These are phyloP conservation scores for Steromphala cineraria DNA, from an alignment of 2,888 invertebrate genomes.

Conservation along the genomic window DNA sequence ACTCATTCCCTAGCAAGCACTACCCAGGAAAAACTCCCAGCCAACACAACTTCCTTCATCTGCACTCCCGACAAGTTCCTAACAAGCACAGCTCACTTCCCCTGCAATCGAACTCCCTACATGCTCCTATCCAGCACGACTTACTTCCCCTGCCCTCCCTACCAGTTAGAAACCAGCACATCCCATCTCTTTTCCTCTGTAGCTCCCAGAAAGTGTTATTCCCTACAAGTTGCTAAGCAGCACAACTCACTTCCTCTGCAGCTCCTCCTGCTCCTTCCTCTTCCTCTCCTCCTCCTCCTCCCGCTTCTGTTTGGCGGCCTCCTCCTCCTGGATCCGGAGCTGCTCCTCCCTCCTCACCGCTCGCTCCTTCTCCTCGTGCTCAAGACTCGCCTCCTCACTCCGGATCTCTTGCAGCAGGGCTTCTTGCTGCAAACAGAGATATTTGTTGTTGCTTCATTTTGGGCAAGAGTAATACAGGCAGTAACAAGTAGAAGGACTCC, in stretches of 20 bases:
- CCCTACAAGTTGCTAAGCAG: too few species aligned
- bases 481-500: too few species aligned
- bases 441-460: not conserved
- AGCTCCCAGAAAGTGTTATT: too few species aligned
- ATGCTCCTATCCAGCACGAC: slow-evolving; percentile 53
- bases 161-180: too few species aligned
- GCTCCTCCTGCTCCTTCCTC: slow-evolving; percentile 59
- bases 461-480: too few species aligned
- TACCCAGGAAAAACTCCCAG: too few species aligned
- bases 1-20: too few species aligned
- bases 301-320: slow-evolving; percentile 42
- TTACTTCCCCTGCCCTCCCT: slow-evolving; percentile 56
- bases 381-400: slow-evolving; percentile 48
- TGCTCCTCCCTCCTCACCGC: slow-evolving; percentile 50
- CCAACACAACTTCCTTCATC: slow-evolving; percentile 47
- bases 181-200: slow-evolving; percentile 52
- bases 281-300: slow-evolving; percentile 57
- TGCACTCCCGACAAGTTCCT: too few species aligned
- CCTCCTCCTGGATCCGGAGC: slow-evolving; percentile 49
- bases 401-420: slow-evolving; percentile 42
- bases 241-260: slow-evolving; percentile 55
- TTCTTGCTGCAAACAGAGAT: slow-evolving; percentile 28
- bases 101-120: slow-evolving; percentile 59
- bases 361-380: slow-evolving; percentile 38
- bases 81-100: slow-evolving; percentile 50